Base-by-base conservation (phyloP, 30 jellyfish, hydroid and myxozoan species). In the Chironex yamaguchii region DNA sequence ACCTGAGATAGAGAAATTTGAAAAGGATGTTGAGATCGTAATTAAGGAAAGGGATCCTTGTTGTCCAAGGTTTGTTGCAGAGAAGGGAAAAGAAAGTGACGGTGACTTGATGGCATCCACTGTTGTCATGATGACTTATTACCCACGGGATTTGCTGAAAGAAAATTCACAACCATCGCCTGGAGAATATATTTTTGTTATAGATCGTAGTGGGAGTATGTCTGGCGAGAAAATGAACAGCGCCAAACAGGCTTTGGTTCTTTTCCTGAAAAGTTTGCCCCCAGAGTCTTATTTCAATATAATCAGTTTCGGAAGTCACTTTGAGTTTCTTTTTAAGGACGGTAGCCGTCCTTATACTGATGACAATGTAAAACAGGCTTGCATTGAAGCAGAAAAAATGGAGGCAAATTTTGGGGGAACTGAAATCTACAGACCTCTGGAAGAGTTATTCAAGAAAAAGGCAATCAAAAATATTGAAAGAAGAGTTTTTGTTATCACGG, bases 331-430 rank as follows among this genome's bases (percentile, higher is more conserved):
- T 54, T 68, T 68, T 13, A 3, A 68, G 17, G 24, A 68, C 2
- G 35, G 76, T 23, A 68, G 82, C 29, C 4, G 14, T 22, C 63
- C 29, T 14, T 68, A 68, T 49, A 32, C 11, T 2, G 66, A 32
- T 4, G 20, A 29, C 2, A 25, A 36, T 2, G 21, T 68, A 21
- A 17, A 29, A 2, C 20, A 6, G 1, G 82, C 82, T 3, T 23
- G 29, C n/a, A 9, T 2, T 13, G 12, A 2, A 27, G 64, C 34
- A 17, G 3, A 30, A 25, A 1, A 29, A 1, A 68, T 68, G 82
- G 2, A 20, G 21, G 82, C 82, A 2, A 68, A 68, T 49, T 25
- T 11, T 22, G 82, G 82, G 11, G 82, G 74, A 31, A 68, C 82
- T 25, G 82, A 68, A 27, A 0, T 68, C 17, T 33, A 27, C n/a